Conservation (phyloP, 2,888 invertebrate species). For the Microctonus brassicae region DNA sequence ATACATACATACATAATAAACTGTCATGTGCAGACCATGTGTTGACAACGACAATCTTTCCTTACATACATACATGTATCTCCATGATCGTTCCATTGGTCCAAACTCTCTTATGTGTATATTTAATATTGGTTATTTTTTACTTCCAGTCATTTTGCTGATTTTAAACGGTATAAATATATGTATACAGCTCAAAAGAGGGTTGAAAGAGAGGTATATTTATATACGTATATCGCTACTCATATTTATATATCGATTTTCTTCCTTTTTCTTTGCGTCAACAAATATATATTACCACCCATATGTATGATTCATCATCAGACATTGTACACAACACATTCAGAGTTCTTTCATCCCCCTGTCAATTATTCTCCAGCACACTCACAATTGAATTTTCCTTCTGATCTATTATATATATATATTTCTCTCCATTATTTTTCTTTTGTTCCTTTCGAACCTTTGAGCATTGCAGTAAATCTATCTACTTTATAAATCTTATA, state of each 20-base stretch:
- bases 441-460: background rate
- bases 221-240: too few relatives aligned
- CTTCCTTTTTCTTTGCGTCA: background rate
- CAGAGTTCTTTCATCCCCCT: constrained; percentile 2
- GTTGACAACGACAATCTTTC: background rate
- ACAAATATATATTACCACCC: background rate
- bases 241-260: constrained; percentile 14
- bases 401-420: too few relatives aligned
- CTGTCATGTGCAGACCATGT: constrained; percentile 13
- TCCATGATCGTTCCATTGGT: background rate
- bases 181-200: too few relatives aligned
- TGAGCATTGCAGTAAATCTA: background rate
- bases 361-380: constrained; percentile 8
- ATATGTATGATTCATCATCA: constrained; percentile 28
- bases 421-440: background rate
- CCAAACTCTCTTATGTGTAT: too few relatives aligned
- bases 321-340: too few relatives aligned
- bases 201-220: background rate
- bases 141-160: too few relatives aligned
- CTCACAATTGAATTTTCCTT: background rate
- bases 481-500: too few relatives aligned
- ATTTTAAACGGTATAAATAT: too few relatives aligned
- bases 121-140: background rate
- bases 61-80: too few relatives aligned
- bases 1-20: too few relatives aligned